Conservation (phyloP, 2,113 vertebrate genomes). For the Alosa alosa region DNA sequence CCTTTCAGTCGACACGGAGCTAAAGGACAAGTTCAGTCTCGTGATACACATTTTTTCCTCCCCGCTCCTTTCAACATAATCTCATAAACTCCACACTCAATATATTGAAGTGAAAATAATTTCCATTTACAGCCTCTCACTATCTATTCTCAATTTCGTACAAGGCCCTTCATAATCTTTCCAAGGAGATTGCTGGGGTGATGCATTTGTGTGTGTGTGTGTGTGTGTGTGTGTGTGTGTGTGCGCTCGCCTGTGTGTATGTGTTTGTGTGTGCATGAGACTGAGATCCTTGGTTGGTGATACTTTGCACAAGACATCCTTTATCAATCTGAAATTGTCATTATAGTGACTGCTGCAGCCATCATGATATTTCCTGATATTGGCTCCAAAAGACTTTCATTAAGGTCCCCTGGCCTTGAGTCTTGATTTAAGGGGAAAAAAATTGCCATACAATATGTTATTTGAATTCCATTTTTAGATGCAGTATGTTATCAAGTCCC, state of each 20-base stretch:
- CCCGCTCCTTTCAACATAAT: constrained; percentile 22
- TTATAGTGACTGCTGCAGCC: not conserved
- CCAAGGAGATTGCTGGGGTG: not conserved
- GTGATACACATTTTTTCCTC: constrained; percentile 26
- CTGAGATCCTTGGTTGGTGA: not conserved
- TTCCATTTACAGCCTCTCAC: constrained; percentile 35
- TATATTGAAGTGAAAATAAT: constrained; percentile 25
- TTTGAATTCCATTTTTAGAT: constrained; percentile 8
- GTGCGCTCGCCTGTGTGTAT: not conserved
- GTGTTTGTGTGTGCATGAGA: not conserved
- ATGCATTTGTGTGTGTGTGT: not conserved
- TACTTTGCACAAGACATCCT: not conserved
- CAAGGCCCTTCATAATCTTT: not conserved
- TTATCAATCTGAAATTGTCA: not conserved
- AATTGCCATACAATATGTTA: not conserved
- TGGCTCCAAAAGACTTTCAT: not conserved
- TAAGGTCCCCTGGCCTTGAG: not conserved
- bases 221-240: not conserved
- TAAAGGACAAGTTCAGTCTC: constrained; percentile 52
- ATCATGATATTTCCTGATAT: not conserved
- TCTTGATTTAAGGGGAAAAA: not conserved
- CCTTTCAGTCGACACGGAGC: constrained; percentile 52
- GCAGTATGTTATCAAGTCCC: constrained; percentile 44
- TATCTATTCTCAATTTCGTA: constrained; percentile 33
- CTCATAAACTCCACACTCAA: constrained; percentile 25